Base-by-base conservation (phyloP, 1,140 invertebrate genomes). In the Drosophila chauvacae region DNA sequence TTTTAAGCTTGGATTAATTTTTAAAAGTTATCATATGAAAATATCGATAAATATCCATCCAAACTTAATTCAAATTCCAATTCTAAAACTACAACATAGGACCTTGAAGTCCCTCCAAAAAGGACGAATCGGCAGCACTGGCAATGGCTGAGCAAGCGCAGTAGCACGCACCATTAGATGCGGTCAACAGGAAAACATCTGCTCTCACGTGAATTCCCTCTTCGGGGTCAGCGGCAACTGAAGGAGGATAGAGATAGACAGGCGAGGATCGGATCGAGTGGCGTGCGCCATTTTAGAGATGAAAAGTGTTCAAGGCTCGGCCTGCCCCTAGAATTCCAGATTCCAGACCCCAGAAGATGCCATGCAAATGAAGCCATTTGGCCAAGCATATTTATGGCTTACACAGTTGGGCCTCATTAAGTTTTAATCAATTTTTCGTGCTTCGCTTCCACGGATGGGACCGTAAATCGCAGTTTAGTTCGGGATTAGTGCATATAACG, bases 131-230 rank as follows among this genome's bases (percentile, higher is more conserved):
- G 51, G 0, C 53, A 56, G 9, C 53, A 56, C 59, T 63, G 48
- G 28, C 56, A 26, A 44, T 16, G 65, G 71, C 55, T 53, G 33
- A 71, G 51, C 77, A 81, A 79, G 81, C 72, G 80, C 88, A 91
- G 88, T 91, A 88, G 88, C 88, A 91, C 88, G 90, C 84, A 91
- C 88, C 88, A 91, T 91, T 91, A 91, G 88, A 91, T 91, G 88
- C 88, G 88, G 88, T 91, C 88, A 91, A 91, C 90, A 74, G 77
- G 75, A 77, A 91, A 91, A 91, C 88, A 91, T 91, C 88, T 91
- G 88, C 88, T 78, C 72, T 71, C 82, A 71, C 58, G 60, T 80
- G 71, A 73, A 62, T 66, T 73, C 62, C 62, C 14, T 35, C 16
- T 33, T 79, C 72, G 84, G 77, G 85, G 84, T 87, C 85, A 84